Percentiles rank a stretch among this genome's conserved stretches.
Evolutionary conservation across 2,113 vertebrate genomes (phyloP).

Genomic region (Spilogale gracilis): DNA sequence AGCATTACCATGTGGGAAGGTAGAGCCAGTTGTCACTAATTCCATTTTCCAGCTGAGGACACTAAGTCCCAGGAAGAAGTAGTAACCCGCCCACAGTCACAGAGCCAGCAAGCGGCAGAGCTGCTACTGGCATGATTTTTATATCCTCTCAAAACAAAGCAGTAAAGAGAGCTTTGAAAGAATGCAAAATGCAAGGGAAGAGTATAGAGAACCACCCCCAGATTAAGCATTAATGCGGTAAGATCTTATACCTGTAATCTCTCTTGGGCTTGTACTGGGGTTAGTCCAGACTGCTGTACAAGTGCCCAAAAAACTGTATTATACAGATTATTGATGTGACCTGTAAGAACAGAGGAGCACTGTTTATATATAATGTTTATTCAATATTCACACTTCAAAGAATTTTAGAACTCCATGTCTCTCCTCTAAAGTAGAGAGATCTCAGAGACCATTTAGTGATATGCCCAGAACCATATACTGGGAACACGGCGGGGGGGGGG

Average conservation of each 20-base stretch:
- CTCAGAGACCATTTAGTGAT: background rate
- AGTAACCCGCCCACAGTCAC: background rate
- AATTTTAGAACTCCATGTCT: background rate
- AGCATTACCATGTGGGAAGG: background rate
- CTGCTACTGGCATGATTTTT: background rate
- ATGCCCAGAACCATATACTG: background rate
- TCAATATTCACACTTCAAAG: background rate
- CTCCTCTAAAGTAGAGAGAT: background rate
- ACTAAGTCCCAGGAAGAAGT: background rate
- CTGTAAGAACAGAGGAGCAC: conserved; percentile 83
- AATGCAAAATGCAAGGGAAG: background rate
- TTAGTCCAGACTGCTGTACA: conserved; percentile 94
- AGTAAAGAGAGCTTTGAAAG: conserved; percentile 14
- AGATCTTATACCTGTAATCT: conserved; percentile 91
- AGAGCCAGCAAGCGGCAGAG: background rate
- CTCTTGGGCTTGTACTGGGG: conserved; percentile 92
- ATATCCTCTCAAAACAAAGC: conserved; percentile 17
- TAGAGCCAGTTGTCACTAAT: background rate
- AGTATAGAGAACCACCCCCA: background rate
- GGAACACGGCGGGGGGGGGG: background rate
- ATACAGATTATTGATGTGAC: conserved; percentile 98
- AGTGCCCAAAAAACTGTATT: conserved; percentile 98
- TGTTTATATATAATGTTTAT: background rate
- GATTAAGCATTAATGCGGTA: background rate
- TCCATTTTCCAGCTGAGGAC: background rate